A percentile compares a stretch with the other conserved stretches of the same genome.
These are phyloP conservation scores for Pseudomugil gertrudae DNA, from an alignment of 2,797 vertebrate species.

Conservation along the genomic window DNA sequence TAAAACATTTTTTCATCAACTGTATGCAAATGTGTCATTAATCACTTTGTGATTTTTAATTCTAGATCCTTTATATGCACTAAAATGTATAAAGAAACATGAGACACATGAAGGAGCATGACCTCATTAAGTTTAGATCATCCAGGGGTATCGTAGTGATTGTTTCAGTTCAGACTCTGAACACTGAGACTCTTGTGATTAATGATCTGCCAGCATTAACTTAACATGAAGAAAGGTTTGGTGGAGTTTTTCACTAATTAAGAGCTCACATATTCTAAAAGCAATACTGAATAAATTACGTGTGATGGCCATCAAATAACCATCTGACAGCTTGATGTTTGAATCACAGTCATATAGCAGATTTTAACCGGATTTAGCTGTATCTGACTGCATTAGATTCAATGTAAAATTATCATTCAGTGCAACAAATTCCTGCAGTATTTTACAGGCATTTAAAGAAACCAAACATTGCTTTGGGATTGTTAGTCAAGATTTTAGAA, in stretches of 20 bases:
- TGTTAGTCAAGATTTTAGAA: too few relatives aligned
- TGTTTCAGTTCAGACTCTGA: not conserved
- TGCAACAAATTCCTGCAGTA: not conserved
- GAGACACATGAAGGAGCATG: not conserved
- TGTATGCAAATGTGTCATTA: not conserved
- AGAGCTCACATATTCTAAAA: not conserved
- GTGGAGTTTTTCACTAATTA: not conserved
- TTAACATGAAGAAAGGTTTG: not conserved
- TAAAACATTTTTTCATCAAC: not conserved
- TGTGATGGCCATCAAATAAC: not conserved
- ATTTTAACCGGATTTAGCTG: not conserved
- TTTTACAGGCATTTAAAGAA: not conserved
- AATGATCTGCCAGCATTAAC: too few relatives aligned
- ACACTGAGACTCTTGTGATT: not conserved
- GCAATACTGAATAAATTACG: not conserved
- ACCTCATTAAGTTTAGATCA: not conserved
- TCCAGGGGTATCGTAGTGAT: not conserved
- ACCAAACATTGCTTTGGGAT: not conserved
- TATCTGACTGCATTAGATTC: not conserved
- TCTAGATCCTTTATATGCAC: not conserved
- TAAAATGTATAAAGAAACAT: not conserved
- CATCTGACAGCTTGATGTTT: not conserved
- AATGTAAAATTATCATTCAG: not conserved
- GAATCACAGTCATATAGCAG: too few relatives aligned
- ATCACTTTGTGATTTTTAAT: not conserved